phyloP scores from a whole-genome alignment of 2,113 vertebrate species.

The Bujurquina vittata region DNA sequence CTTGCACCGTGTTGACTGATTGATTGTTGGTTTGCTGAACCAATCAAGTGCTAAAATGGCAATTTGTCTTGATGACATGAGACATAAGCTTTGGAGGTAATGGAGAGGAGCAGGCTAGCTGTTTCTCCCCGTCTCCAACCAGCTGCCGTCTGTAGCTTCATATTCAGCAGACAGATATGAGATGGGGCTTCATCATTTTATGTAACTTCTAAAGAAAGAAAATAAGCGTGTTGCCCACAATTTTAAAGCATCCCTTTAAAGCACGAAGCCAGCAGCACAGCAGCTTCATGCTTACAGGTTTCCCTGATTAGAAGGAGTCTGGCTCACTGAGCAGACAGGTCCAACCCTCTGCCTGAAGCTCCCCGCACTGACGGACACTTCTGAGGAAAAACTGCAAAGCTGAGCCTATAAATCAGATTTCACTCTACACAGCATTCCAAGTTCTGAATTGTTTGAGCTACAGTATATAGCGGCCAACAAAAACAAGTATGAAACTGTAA shows the following conservation, averaged over 20 bases:
- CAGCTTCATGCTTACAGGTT: background rate
- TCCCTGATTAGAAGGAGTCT: constrained; percentile 19
- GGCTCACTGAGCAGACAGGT: constrained; percentile 46
- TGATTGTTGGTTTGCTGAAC: constrained; percentile 11
- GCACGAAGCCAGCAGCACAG: background rate
- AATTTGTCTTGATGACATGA: background rate
- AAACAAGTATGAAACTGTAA: background rate
- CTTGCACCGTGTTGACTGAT: constrained; percentile 6
- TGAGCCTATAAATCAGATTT: background rate
- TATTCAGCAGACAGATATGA: background rate
- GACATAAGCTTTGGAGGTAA: constrained; percentile 6
- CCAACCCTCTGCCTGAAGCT: constrained; percentile 24
- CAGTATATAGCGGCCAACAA: background rate
- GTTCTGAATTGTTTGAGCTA: background rate
- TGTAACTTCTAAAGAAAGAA: background rate
- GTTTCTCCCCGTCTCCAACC: background rate
- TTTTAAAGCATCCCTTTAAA: background rate
- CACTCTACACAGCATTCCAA: background rate
- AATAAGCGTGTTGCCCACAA: background rate
- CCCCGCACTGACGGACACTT: constrained; percentile 37
- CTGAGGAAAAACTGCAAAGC: background rate
- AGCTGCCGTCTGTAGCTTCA: background rate
- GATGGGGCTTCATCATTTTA: background rate
- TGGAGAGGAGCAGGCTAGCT: constrained; percentile 3
- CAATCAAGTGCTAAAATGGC: constrained; percentile 8